These are phyloP conservation scores for Sisor rabdophorus DNA, from an alignment of 2,113 vertebrate genomes.

Conservation along the genomic window DNA sequence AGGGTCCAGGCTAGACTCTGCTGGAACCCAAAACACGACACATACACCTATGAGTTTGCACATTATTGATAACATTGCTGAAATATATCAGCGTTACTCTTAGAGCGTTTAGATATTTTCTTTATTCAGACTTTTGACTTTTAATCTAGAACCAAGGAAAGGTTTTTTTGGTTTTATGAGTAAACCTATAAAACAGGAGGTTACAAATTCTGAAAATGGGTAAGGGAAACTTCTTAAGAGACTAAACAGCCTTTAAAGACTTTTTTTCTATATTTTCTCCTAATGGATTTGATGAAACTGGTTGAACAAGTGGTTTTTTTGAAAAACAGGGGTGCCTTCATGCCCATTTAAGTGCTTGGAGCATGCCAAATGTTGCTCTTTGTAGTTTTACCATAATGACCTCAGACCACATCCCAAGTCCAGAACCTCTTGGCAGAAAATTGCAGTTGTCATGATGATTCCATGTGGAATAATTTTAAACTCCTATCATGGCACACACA, in stretches of 20 bases:
- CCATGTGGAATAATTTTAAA: conserved; percentile 21
- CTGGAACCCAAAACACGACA: background rate
- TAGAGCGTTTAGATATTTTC: background rate
- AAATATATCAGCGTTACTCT: background rate
- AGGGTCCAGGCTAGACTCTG: background rate
- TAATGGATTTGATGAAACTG: background rate
- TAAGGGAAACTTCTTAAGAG: background rate
- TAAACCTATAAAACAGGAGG: background rate
- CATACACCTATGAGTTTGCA: background rate
- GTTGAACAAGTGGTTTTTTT: background rate
- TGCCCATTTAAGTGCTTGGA: background rate
- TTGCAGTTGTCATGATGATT: conserved; percentile 17
- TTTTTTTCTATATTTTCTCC: background rate
- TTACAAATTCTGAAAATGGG: background rate
- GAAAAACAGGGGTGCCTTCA: background rate
- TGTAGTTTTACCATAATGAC: conserved; percentile 7
- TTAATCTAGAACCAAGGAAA: too few species aligned
- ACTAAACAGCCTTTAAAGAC: too few species aligned
- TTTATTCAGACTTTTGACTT: background rate
- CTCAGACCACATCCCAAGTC: conserved; percentile 22
- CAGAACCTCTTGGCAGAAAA: background rate
- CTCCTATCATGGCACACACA: conserved; percentile 15
- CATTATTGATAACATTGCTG: background rate
- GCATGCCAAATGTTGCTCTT: background rate
- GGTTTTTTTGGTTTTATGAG: background rate